These are phyloP conservation scores for Volucella zonaria DNA, from an alignment of 2,888 invertebrate species.

Conservation along the genomic window DNA sequence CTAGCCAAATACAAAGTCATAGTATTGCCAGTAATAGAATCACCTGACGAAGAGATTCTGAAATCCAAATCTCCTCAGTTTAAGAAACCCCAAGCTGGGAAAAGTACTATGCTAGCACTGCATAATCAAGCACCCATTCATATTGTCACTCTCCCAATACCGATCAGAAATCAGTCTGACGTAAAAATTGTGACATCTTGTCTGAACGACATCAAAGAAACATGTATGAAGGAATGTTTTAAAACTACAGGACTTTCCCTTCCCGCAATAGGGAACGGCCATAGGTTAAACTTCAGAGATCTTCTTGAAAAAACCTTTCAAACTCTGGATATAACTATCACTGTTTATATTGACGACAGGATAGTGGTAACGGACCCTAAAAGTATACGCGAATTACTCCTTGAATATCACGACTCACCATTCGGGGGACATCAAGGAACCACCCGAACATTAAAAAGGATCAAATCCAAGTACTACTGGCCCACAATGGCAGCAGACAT, in stretches of 20 bases:
- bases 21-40: neutral
- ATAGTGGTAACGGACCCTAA: constrained; percentile 1
- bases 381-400: constrained; percentile 13
- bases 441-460: constrained; percentile 26
- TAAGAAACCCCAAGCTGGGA: neutral
- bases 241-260: neutral
- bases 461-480: constrained; percentile 14
- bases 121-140: neutral
- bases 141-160: neutral
- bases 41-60: neutral
- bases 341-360: neutral
- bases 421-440: constrained; percentile 26
- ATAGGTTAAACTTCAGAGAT: constrained; percentile 2
- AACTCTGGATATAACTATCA: neutral
- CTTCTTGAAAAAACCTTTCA: constrained; percentile 3
- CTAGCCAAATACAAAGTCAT: constrained; percentile 14
- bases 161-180: neutral
- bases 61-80: neutral
- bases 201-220: constrained; percentile 15
- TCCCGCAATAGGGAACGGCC: neutral
- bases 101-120: neutral
- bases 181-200: neutral
- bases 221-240: neutral
- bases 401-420: constrained; percentile 23
- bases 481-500: constrained; percentile 10